These are phyloP conservation scores for Bombycilla garrulus DNA, from an alignment of 2,113 vertebrate genomes.

Conservation along the genomic window DNA sequence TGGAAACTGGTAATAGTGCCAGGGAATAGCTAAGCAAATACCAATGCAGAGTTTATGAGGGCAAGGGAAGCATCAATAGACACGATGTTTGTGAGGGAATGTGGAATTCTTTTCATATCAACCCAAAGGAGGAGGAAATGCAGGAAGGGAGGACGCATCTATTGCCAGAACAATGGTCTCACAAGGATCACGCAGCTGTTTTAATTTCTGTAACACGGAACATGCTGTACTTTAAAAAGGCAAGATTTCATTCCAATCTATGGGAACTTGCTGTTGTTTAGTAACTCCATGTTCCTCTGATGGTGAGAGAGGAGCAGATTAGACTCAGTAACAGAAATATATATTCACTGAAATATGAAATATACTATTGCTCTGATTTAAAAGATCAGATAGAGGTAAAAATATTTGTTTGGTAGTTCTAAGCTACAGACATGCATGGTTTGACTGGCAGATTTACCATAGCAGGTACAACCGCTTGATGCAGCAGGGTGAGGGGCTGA, in stretches of 20 bases:
- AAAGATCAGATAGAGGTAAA: background rate
- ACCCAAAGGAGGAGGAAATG: background rate
- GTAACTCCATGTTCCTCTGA: background rate
- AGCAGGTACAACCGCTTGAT: background rate
- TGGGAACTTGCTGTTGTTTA: background rate
- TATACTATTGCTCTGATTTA: background rate
- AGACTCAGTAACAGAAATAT: background rate
- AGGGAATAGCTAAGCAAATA: background rate
- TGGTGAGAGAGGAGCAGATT: background rate
- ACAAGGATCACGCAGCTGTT: background rate
- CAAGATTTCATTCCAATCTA: background rate
- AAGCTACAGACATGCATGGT: background rate
- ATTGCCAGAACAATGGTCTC: background rate
- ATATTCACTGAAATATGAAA: background rate
- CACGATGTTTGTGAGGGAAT: background rate
- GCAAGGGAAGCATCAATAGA: background rate
- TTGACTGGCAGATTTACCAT: background rate
- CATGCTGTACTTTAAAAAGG: background rate
- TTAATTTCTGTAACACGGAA: background rate
- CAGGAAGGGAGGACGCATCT: background rate
- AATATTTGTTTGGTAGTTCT: background rate
- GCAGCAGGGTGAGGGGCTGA: background rate
- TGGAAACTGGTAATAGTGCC: conserved; percentile 27
- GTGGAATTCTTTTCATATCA: background rate
- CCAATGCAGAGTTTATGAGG: background rate